phyloP scores from a whole-genome alignment of 1,140 invertebrate species.

The Antheraea mylitta region DNA sequence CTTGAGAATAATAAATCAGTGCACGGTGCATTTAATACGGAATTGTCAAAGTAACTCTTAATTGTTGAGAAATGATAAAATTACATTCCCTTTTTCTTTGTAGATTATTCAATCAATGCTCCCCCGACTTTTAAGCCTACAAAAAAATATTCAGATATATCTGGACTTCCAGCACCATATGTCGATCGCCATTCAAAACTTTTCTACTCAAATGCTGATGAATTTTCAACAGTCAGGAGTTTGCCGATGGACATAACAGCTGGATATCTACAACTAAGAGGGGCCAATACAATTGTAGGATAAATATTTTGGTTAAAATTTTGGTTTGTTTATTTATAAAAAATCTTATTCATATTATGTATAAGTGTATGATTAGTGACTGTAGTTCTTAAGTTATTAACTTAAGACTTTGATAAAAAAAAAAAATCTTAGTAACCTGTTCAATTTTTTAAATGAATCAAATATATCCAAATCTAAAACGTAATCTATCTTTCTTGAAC shows the following conservation, averaged over 20 bases:
- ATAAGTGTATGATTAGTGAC: too few species aligned
- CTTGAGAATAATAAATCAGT: too few species aligned
- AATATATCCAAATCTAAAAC: too few species aligned
- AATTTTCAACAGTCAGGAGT: constrained; percentile 90
- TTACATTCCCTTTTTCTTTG: constrained; percentile 40
- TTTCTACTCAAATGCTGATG: constrained; percentile 90
- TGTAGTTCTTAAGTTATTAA: too few species aligned
- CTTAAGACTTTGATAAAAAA: too few species aligned
- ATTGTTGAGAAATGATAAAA: not conserved
- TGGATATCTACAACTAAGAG: constrained; percentile 91
- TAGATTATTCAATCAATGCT: constrained; percentile 92
- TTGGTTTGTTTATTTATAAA: too few species aligned
- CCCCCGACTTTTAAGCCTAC: constrained; percentile 94
- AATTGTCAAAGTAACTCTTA: too few species aligned
- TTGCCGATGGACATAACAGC: constrained; percentile 94
- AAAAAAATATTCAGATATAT: constrained; percentile 96
- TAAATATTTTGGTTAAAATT: constrained; percentile 46
- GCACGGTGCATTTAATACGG: too few species aligned
- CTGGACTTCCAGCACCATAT: constrained; percentile 91
- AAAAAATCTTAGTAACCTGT: too few species aligned
- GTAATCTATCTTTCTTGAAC: too few species aligned
- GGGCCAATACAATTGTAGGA: constrained; percentile 91
- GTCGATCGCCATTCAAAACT: constrained; percentile 95
- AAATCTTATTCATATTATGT: too few species aligned
- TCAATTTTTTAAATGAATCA: too few species aligned